phyloP scores from a whole-genome alignment of 2,113 vertebrate genomes.

The Aegypius monachus region DNA sequence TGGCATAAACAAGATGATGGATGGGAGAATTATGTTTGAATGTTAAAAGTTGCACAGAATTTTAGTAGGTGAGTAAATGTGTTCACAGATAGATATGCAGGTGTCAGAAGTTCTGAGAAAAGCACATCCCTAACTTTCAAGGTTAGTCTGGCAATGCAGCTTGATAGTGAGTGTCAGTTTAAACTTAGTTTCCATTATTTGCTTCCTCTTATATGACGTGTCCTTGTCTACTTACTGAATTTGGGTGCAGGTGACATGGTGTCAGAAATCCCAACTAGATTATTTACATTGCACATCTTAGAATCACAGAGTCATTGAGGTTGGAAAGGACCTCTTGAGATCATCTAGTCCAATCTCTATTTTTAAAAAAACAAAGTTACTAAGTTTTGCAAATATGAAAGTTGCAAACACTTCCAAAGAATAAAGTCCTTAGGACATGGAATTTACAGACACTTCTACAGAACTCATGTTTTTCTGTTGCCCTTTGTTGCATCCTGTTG shows the following conservation, averaged over 20 bases:
- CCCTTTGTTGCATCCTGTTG: not conserved
- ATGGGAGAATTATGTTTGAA: not conserved
- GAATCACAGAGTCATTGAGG: not conserved
- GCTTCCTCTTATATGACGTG: not conserved
- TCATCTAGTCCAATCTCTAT: not conserved
- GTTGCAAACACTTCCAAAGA: not conserved
- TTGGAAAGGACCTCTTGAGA: not conserved
- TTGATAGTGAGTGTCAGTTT: not conserved
- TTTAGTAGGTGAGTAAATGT: not conserved
- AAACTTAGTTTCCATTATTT: not conserved
- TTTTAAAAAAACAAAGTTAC: not conserved
- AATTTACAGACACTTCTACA: not conserved
- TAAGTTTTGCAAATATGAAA: not conserved
- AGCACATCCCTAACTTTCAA: not conserved
- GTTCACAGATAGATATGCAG: not conserved
- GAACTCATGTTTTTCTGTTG: not conserved
- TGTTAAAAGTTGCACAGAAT: not conserved
- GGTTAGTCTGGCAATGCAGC: not conserved
- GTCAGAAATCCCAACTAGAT: not conserved
- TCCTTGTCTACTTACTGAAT: not conserved
- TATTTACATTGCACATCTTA: not conserved
- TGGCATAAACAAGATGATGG: not conserved
- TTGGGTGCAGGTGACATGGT: not conserved
- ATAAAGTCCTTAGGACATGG: not conserved
- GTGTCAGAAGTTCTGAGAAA: not conserved